These are phyloP conservation scores for Archocentrus centrarchus DNA, from an alignment of 2,113 vertebrate genomes.

Conservation along the genomic window DNA sequence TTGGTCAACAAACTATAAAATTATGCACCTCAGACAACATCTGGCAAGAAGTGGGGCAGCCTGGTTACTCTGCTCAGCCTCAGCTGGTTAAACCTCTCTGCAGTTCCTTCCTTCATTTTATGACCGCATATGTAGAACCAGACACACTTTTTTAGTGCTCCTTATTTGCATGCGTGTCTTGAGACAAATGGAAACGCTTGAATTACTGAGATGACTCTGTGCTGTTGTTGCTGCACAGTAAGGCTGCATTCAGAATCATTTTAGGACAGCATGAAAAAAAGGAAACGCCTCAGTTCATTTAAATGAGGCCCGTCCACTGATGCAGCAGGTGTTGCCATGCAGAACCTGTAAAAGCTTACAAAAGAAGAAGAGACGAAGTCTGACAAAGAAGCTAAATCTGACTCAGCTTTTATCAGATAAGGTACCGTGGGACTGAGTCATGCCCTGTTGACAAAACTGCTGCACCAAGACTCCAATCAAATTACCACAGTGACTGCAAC, in stretches of 20 bases:
- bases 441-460: not conserved
- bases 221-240: not conserved
- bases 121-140: not conserved
- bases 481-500: not conserved
- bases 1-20: not conserved
- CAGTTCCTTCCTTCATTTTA: not conserved
- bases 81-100: conserved; percentile 1
- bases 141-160: not conserved
- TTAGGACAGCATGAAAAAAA: not conserved
- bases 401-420: not conserved
- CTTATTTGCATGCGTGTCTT: not conserved
- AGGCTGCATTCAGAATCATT: not conserved
- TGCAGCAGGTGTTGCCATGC: not conserved
- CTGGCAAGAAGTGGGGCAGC: conserved; percentile 12
- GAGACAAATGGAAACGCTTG: not conserved
- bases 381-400: not conserved
- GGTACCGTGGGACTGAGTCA: not conserved
- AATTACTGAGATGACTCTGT: not conserved
- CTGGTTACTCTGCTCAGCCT: not conserved
- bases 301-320: not conserved
- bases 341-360: not conserved
- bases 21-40: conserved; percentile 1
- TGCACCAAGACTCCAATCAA: not conserved
- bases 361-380: not conserved
- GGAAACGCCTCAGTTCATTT: not conserved